Conservation (phyloP, 2,888 invertebrate species). For the Morinoia aosen region DNA sequence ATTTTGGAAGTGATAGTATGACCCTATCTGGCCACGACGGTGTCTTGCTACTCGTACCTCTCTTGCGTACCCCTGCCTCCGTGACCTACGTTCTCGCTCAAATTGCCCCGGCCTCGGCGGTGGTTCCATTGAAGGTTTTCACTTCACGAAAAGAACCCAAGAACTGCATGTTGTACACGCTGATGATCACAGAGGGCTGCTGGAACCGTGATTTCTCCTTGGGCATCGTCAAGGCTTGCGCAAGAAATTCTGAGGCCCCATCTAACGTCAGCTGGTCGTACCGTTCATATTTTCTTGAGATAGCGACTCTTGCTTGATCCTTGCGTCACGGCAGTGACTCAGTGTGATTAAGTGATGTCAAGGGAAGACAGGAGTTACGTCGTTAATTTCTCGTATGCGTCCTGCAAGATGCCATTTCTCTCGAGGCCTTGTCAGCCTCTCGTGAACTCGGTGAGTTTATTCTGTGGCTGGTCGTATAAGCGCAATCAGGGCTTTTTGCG, state of each 20-base stretch:
- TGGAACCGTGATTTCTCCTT: neutral
- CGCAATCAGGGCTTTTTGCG: slow-evolving; percentile 15
- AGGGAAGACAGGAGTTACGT: slow-evolving; percentile 15
- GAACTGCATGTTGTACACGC: neutral
- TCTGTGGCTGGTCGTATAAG: slow-evolving; percentile 6
- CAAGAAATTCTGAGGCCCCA: neutral
- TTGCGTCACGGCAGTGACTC: neutral
- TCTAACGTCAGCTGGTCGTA: neutral
- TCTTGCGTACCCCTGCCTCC: slow-evolving; percentile 26
- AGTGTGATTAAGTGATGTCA: slow-evolving; percentile 24
- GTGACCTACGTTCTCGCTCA: slow-evolving; percentile 26
- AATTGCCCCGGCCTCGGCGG: neutral
- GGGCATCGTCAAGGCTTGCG: neutral
- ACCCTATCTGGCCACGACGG: neutral
- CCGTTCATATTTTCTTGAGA: neutral
- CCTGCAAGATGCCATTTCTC: slow-evolving; percentile 29
- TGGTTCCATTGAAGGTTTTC: neutral
- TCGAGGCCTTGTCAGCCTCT: slow-evolving; percentile 30
- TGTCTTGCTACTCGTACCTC: neutral
- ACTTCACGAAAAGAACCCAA: neutral
- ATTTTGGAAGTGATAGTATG: neutral
- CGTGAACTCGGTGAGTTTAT: neutral
- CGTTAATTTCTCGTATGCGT: slow-evolving; percentile 17
- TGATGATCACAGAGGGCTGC: neutral
- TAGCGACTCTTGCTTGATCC: neutral